Conservation (phyloP, 2,113 vertebrate species). For the Hoplias malabaricus region DNA sequence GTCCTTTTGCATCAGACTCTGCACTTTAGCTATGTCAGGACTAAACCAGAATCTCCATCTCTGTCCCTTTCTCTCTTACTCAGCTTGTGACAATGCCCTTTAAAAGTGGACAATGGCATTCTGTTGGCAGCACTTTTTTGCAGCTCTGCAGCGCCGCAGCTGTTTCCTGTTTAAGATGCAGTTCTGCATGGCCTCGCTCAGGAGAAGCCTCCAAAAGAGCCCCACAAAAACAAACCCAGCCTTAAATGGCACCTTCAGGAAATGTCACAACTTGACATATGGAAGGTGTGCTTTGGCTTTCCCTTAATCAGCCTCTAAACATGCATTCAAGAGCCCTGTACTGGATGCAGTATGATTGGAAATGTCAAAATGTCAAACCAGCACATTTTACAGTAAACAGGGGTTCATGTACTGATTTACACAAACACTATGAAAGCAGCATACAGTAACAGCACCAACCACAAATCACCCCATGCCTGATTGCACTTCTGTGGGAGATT, state of each 20-base stretch:
- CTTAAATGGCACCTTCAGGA: background rate
- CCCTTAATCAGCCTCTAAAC: background rate
- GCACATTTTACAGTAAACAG: background rate
- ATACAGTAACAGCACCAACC: background rate
- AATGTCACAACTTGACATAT: background rate
- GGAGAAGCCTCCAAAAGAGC: conserved; percentile 14
- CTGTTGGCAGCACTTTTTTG: conserved; percentile 30
- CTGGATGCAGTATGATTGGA: background rate
- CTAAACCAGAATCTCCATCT: background rate
- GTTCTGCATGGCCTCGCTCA: conserved; percentile 24
- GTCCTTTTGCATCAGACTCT: background rate
- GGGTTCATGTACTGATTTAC: background rate
- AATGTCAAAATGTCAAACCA: conserved; percentile 3
- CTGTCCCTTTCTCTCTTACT: background rate
- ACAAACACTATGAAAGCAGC: background rate
- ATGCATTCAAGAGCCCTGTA: background rate
- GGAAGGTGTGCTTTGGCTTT: background rate
- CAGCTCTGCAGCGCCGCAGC: conserved; percentile 35
- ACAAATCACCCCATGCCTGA: conserved; percentile 5
- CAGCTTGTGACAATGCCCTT: conserved; percentile 22
- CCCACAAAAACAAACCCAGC: background rate
- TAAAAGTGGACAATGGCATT: conserved; percentile 30
- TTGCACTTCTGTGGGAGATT: conserved; percentile 25
- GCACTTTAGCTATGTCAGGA: conserved; percentile 20
- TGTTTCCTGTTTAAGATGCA: conserved; percentile 35